Conservation (phyloP, 2,888 invertebrate genomes). For the Atethmia centrago region DNA sequence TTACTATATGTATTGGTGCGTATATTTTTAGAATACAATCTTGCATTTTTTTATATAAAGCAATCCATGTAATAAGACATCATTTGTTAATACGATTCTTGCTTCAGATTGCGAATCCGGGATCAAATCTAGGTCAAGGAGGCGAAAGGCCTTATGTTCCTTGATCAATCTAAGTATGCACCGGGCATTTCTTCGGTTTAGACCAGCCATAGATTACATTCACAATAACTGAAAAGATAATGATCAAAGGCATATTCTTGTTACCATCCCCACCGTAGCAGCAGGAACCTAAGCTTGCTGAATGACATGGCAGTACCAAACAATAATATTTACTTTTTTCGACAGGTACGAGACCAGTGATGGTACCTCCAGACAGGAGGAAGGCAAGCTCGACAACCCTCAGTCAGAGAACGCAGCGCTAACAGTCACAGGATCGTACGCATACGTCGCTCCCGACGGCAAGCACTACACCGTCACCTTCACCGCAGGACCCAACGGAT, state of each 20-base stretch:
- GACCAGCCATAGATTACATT: background rate
- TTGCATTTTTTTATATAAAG: slow-evolving; percentile 20
- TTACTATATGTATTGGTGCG: background rate
- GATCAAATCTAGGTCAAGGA: slow-evolving; percentile 23
- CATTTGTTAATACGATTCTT: background rate
- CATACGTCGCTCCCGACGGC: slow-evolving; percentile 92
- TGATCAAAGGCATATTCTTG: too few species aligned
- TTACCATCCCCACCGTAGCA: too few species aligned
- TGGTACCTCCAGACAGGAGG: slow-evolving; percentile 92
- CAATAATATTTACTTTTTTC: slow-evolving; percentile 21
- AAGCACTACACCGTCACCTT: slow-evolving; percentile 92
- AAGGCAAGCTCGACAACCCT: slow-evolving; percentile 92
- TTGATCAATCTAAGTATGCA: too few species aligned
- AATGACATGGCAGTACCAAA: background rate
- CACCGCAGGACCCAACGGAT: slow-evolving; percentile 92
- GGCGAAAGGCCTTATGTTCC: background rate
- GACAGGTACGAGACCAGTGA: slow-evolving; percentile 92
- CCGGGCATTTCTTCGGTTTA: too few species aligned
- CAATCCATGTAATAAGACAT: slow-evolving; percentile 6
- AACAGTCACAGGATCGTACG: slow-evolving; percentile 91
- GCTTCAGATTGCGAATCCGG: slow-evolving; percentile 6
- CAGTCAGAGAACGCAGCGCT: slow-evolving; percentile 92
- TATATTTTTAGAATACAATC: background rate
- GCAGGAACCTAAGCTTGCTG: background rate
- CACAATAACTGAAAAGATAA: background rate